Conservation (phyloP, 2,113 vertebrate species). For the Nyctereutes procyonoides region DNA sequence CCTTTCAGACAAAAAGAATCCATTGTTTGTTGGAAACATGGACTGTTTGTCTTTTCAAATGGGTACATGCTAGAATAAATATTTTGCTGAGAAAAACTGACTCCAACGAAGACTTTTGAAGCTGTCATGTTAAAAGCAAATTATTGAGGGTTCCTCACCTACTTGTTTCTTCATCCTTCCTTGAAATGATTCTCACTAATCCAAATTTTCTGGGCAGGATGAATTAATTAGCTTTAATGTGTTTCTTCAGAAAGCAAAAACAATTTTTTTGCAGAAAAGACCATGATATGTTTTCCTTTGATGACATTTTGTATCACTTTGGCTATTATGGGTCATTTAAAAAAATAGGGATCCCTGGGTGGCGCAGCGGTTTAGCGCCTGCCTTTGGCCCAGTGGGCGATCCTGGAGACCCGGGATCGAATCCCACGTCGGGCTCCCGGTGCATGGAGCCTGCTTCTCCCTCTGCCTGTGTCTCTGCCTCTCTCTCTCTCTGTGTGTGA, state of each 20-base stretch:
- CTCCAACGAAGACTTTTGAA: constrained; percentile 46
- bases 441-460: no score
- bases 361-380: no score
- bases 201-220: background rate
- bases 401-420: no score
- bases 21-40: constrained; percentile 57
- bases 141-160: background rate
- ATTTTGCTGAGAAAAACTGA: constrained; percentile 50
- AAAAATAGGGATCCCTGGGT: no score
- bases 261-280: background rate
- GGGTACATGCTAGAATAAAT: constrained; percentile 49
- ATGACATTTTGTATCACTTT: constrained; percentile 4
- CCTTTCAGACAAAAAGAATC: constrained; percentile 60
- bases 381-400: no score
- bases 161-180: background rate
- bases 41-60: constrained; percentile 62
- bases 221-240: background rate
- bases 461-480: no score
- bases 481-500: no score
- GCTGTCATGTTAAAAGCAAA: background rate
- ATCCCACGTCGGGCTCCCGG: no score
- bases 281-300: background rate
- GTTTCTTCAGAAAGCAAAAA: background rate
- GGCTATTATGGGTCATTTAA: background rate
- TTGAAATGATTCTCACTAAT: background rate